Conservation (phyloP, 2,797 vertebrate species). For the Neosilurus mollespiculum region DNA sequence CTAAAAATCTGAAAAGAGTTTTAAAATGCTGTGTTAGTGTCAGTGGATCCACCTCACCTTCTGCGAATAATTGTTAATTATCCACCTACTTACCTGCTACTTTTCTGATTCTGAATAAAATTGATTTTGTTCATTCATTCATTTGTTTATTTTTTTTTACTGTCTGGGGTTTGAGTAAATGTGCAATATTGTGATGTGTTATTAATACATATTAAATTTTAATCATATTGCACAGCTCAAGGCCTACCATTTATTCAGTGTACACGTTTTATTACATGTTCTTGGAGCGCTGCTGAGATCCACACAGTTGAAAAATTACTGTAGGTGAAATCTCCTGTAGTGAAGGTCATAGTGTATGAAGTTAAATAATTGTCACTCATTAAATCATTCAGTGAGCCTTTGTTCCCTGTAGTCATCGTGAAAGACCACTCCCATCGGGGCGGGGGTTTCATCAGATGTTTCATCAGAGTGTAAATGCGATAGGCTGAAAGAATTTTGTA, state of each 20-base stretch:
- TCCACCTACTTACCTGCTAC: too few relatives aligned
- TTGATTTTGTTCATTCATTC: too few relatives aligned
- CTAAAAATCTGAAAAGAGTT: too few relatives aligned
- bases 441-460: neutral
- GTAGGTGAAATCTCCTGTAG: neutral
- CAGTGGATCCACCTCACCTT: too few relatives aligned
- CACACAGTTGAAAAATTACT: neutral
- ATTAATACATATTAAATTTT: too few relatives aligned
- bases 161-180: too few relatives aligned
- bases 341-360: neutral
- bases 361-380: neutral
- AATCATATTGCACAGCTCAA: too few relatives aligned
- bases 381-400: neutral
- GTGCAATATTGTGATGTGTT: too few relatives aligned
- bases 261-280: neutral
- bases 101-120: too few relatives aligned
- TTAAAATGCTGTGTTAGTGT: too few relatives aligned
- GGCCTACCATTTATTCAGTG: neutral
- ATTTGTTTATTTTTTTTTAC: too few relatives aligned
- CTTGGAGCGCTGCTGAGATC: neutral
- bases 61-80: too few relatives aligned
- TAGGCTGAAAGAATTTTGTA: neutral
- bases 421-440: neutral
- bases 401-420: neutral
- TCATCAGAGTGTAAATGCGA: neutral